phyloP scores from a whole-genome alignment of 2,888 invertebrate species.

The Calephelis perditalis region DNA sequence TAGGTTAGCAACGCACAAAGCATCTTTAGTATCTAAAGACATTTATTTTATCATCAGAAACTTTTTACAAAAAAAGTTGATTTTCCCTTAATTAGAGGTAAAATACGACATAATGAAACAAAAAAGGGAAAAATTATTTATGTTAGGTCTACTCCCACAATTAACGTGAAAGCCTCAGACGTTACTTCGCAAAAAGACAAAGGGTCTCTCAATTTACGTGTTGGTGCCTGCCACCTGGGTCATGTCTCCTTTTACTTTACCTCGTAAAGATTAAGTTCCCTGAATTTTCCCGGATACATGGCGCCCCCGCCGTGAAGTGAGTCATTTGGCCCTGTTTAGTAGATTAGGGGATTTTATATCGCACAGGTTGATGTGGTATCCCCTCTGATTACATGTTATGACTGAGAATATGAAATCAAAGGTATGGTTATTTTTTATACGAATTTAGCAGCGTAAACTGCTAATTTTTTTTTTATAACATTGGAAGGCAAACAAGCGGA shows the following conservation, averaged over 20 bases:
- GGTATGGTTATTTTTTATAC: not conserved
- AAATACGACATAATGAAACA: not conserved
- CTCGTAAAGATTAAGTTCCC: constrained; percentile 75
- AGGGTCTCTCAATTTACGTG: constrained; percentile 60
- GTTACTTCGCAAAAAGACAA: constrained; percentile 57
- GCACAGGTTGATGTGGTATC: constrained; percentile 52
- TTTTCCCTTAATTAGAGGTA: not conserved
- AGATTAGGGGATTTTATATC: constrained; percentile 75
- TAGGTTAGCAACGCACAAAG: no score
- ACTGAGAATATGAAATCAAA: constrained; percentile 20
- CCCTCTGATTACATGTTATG: constrained; percentile 24
- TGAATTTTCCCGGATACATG: constrained; percentile 58
- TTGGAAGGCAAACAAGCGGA: no score
- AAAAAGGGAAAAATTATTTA: constrained; percentile 36
- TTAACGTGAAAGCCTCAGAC: constrained; percentile 46
- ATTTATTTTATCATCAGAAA: no score
- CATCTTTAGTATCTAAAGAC: no score
- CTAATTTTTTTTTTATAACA: no score
- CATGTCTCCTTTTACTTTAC: constrained; percentile 76
- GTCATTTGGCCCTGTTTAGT: constrained; percentile 76
- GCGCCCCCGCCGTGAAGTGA: constrained; percentile 68
- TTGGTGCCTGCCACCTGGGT: constrained; percentile 67
- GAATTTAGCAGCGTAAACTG: no score
- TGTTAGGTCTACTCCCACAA: constrained; percentile 57
- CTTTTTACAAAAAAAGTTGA: no score